Percentiles rank a stretch among this genome's conserved stretches.
These are phyloP conservation scores for Plagodis dolabraria DNA, from an alignment of 2,888 invertebrate genomes.

Conservation along the genomic window DNA sequence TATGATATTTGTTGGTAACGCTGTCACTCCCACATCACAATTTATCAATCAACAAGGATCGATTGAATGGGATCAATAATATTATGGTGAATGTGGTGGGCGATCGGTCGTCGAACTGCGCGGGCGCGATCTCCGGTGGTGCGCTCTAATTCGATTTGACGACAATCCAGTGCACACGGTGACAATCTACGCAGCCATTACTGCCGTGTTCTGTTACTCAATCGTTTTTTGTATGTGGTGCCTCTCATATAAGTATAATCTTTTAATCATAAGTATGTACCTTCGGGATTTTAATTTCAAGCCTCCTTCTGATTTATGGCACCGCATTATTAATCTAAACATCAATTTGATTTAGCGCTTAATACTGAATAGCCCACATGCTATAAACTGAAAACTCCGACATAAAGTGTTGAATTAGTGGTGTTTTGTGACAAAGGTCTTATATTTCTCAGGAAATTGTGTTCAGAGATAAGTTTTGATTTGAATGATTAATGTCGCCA, in stretches of 20 bases:
- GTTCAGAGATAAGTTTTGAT: conserved; percentile 28
- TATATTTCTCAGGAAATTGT: conserved; percentile 22
- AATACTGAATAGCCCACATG: conserved; percentile 42
- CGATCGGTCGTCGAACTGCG: conserved; percentile 84
- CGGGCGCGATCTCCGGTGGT: conserved; percentile 76
- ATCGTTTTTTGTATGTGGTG: conserved; percentile 50
- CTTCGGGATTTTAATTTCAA: conserved; percentile 51
- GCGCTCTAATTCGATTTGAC: conserved; percentile 81
- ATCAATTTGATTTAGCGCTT: conserved; percentile 55
- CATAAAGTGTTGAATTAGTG: conserved; percentile 49
- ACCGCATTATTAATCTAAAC: conserved; percentile 45
- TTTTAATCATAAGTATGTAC: conserved; percentile 46
- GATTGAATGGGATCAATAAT: conserved; percentile 78
- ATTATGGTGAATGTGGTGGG: conserved; percentile 70
- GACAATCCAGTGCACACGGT: conserved; percentile 72
- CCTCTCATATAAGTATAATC: conserved; percentile 36
- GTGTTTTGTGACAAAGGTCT: conserved; percentile 50
- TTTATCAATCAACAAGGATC: conserved; percentile 80
- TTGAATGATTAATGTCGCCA: neutral
- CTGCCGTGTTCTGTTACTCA: conserved; percentile 54
- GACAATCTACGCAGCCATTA: conserved; percentile 56
- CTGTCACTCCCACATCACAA: conserved; percentile 70
- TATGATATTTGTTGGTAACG: conserved; percentile 47
- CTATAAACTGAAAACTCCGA: conserved; percentile 36
- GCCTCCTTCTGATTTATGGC: conserved; percentile 46